A percentile compares a stretch with the other conserved stretches of the same genome.
Conservation (phyloP, 1,140 invertebrate genomes). For the Goniozus legneri region DNA sequence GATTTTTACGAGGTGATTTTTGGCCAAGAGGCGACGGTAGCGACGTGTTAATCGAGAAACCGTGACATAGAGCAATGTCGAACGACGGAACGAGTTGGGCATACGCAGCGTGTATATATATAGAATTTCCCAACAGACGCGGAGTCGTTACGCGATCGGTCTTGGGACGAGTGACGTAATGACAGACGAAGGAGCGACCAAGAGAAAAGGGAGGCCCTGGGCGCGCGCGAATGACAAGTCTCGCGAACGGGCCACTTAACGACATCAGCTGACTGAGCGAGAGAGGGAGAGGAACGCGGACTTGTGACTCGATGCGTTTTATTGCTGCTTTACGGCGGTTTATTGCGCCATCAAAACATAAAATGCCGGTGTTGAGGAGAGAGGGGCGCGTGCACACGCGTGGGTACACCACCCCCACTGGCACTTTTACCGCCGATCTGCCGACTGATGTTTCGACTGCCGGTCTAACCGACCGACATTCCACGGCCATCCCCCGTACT, state of each 20-base stretch:
- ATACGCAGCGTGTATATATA: no score
- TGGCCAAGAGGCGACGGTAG: no score
- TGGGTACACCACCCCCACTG: slow-evolving; percentile 44
- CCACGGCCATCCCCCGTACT: slow-evolving; percentile 6
- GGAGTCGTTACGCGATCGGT: slow-evolving; percentile 8
- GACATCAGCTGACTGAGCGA: slow-evolving; percentile 35
- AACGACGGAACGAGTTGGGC: no score
- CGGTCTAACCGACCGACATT: slow-evolving; percentile 29
- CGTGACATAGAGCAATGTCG: no score
- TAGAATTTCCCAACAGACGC: no score
- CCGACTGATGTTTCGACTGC: no score
- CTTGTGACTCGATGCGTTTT: slow-evolving; percentile 56
- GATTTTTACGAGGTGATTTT: no score
- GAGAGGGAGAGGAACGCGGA: slow-evolving; percentile 35
- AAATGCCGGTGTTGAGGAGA: slow-evolving; percentile 51
- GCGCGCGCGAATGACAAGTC: slow-evolving; percentile 30
- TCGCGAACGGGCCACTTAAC: slow-evolving; percentile 40
- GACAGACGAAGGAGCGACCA: background rate
- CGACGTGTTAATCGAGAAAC: no score
- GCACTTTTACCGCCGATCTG: slow-evolving; percentile 39
- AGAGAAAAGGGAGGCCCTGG: slow-evolving; percentile 9
- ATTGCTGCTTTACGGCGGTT: slow-evolving; percentile 53
- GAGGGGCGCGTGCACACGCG: slow-evolving; percentile 44
- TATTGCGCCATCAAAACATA: slow-evolving; percentile 57
- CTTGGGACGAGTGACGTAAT: slow-evolving; percentile 16